Conservation (phyloP, 2,888 invertebrate species). For the Cataglyphis altisquamis region DNA sequence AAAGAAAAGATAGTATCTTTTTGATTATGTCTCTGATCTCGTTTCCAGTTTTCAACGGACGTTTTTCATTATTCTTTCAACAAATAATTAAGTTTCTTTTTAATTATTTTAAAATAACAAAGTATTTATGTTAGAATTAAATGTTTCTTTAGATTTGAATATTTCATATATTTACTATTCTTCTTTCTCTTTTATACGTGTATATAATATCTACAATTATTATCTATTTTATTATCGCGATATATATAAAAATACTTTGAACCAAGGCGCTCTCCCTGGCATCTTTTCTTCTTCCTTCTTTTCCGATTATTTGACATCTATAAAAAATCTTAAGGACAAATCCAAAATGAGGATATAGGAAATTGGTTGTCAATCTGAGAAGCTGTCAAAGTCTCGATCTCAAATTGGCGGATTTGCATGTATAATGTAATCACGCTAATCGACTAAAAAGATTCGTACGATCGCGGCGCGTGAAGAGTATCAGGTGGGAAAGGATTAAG, state of each 20-base stretch:
- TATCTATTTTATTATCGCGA: not conserved
- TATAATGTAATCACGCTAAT: conserved; percentile 74
- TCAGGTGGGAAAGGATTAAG: conserved; percentile 46
- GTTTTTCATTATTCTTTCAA: not conserved
- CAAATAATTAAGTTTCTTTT: not conserved
- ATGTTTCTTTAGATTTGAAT: not conserved
- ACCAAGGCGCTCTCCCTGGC: not conserved
- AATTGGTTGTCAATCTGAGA: conserved; percentile 46
- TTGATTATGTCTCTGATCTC: not conserved
- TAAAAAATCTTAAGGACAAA: conserved; percentile 16
- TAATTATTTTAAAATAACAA: not conserved
- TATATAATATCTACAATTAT: not conserved
- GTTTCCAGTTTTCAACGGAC: not conserved
- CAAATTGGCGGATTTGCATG: conserved; percentile 66
- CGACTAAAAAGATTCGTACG: conserved; percentile 70
- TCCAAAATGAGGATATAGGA: conserved; percentile 4
- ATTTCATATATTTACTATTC: not conserved
- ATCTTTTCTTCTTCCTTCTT: not conserved
- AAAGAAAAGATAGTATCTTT: not conserved
- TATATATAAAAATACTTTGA: conserved; percentile 6
- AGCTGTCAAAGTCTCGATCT: conserved; percentile 54
- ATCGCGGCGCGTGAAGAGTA: conserved; percentile 33
- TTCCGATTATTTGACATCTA: conserved; percentile 7
- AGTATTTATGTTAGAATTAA: not conserved
- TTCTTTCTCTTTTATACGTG: not conserved